Conservation (phyloP, 64 coral and sea anemone species). For the Astreopora myriophthalma region DNA sequence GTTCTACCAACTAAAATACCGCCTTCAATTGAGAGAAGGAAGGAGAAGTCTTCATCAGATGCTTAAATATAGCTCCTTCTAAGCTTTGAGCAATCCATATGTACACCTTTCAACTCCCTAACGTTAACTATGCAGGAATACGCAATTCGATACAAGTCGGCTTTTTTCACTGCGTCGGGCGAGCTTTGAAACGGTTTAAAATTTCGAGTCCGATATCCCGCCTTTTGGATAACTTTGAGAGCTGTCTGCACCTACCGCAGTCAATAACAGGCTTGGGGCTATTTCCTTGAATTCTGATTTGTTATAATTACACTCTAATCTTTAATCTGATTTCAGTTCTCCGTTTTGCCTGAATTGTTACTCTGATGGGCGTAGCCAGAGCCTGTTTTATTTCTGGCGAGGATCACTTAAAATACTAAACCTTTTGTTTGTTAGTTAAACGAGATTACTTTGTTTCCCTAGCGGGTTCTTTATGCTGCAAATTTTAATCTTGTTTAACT, state of each 20-base stretch:
- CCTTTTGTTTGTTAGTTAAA: not conserved
- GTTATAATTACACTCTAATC: not conserved
- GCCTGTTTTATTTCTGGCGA: not conserved
- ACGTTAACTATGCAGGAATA: not conserved
- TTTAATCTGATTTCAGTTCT: not conserved
- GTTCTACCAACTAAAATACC: not conserved
- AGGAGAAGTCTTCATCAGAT: too few species aligned
- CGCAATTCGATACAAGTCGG: slow-evolving; percentile 44
- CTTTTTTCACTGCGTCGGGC: slow-evolving; percentile 23
- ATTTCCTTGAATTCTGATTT: not conserved
- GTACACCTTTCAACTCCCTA: not conserved
- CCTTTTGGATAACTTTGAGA: slow-evolving; percentile 23
- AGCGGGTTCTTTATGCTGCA: slow-evolving; percentile 11
- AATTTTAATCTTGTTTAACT: slow-evolving; percentile 20
- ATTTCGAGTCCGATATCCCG: slow-evolving; percentile 20
- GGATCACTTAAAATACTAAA: not conserved
- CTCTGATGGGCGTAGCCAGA: not conserved
- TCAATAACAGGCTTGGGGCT: not conserved
- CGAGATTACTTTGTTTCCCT: slow-evolving; percentile 10
- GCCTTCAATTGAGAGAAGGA: not conserved
- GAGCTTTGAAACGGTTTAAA: slow-evolving; percentile 51
- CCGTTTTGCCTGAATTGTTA: not conserved
- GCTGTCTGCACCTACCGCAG: slow-evolving; percentile 30
- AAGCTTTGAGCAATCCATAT: not conserved
- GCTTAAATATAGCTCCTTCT: not conserved